Conservation (phyloP, 2,888 invertebrate species). For the Microctonus aethiopoides region DNA sequence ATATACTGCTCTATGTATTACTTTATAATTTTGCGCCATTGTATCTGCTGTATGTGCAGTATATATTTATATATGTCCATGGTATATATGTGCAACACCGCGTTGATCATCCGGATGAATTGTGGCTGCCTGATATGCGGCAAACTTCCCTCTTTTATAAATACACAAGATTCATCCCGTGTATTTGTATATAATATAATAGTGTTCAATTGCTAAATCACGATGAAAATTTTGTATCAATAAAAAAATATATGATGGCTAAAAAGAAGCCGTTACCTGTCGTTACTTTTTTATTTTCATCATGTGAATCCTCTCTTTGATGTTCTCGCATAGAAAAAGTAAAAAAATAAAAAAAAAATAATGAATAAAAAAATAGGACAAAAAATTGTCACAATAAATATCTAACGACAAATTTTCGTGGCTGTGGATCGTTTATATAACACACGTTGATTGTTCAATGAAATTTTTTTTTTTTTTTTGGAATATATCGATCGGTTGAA, state of each 20-base stretch:
- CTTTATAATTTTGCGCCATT: conserved; percentile 38
- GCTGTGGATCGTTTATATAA: background rate
- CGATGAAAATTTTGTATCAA: background rate
- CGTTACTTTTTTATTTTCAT: background rate
- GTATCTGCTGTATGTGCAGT: conserved; percentile 40
- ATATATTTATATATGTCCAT: no score
- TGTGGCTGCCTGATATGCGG: background rate
- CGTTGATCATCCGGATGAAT: conserved; percentile 45
- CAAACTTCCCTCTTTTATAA: background rate
- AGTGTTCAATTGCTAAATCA: background rate
- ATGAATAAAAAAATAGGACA: no score
- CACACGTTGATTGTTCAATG: background rate
- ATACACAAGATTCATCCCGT: background rate
- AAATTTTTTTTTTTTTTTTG: background rate
- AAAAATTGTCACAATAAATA: background rate
- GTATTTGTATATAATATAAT: background rate
- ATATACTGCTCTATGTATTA: conserved; percentile 9
- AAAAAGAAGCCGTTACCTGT: background rate
- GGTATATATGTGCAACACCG: conserved; percentile 40
- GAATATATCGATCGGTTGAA: background rate
- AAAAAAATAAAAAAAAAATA: no score
- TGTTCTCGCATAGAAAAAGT: background rate
- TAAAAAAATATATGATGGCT: background rate
- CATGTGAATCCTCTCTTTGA: background rate
- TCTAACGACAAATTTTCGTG: background rate